These are phyloP conservation scores for Nesoenas mayeri DNA, from an alignment of 2,113 vertebrate genomes.

Conservation along the genomic window DNA sequence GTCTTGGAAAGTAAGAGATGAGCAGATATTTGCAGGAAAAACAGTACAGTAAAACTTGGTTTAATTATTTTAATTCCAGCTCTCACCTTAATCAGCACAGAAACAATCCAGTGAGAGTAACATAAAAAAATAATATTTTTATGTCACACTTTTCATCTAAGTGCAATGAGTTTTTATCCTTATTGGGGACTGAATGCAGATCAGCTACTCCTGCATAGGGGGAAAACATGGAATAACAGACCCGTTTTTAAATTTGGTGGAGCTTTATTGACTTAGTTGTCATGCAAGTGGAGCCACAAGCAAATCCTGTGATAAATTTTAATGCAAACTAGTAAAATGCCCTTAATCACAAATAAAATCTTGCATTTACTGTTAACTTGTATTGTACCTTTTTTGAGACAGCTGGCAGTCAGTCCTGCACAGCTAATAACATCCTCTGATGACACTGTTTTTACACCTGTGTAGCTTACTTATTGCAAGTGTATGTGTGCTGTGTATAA, in stretches of 20 bases:
- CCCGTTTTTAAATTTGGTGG: neutral
- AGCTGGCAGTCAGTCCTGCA: neutral
- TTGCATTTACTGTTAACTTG: neutral
- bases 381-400: neutral
- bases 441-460: neutral
- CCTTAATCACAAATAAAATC: conserved; percentile 2
- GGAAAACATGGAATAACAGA: neutral
- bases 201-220: neutral
- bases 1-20: neutral
- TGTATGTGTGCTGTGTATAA: neutral
- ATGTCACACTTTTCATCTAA: neutral
- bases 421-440: neutral
- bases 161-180: neutral
- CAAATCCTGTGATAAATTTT: conserved; percentile 5
- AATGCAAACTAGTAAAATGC: neutral
- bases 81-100: neutral
- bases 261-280: neutral
- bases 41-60: neutral
- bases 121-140: neutral
- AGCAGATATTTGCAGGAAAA: neutral
- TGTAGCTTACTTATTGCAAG: neutral
- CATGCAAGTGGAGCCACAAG: neutral
- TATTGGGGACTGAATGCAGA: neutral
- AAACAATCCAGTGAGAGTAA: neutral
- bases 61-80: neutral